Base-by-base conservation (phyloP, 2,113 vertebrate species). In the Eira barbara region DNA sequence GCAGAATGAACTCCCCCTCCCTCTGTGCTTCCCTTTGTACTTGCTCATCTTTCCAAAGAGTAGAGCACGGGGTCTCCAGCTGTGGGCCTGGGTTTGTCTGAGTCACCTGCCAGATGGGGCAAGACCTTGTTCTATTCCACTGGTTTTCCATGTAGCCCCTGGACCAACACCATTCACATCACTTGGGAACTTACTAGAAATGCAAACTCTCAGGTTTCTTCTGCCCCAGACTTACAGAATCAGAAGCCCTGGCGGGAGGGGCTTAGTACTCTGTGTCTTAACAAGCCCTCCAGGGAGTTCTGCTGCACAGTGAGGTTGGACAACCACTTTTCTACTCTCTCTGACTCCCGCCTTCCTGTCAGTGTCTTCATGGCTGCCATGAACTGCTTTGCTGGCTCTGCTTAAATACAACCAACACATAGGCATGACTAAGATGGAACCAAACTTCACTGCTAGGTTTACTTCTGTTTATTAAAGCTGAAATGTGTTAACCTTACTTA, bases 401-500 rank as follows among this genome's bases (percentile, higher is more conserved):
- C 96, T 95, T 91, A 96, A 93, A 94, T n/a, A 65, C 42, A 92
- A 63, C 39, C 21, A 96, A 90, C 49, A 93, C 27, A 89, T 25
- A 78, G 13, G 74, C 47, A 90, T n/a, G 31, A 73, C 79, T 94
- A 94, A 95, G 94, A 93, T 4, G 95, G 86, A 80, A 96, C 3
- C 0, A 2, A 0, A 80, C 20, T 95, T 74, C 67, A 69, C 86
- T 80, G 76, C 61, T 91, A 94, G 47, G 61, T 97, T 97, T 96
- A 86, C 90, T 71, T 97, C 67, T 9, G 6, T 83, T 96, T 97
- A 78, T 91, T 86, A 95, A 47, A 8, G 2, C 34, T 97, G 86
- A 97, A 94, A n/a, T 5, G 23, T 95, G 76, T 31, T 47, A 98
- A 86, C 82, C 94, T 96, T 97, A 95, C 95, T 97, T 97, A 94